phyloP scores from a whole-genome alignment of 2,113 vertebrate species.

The Myiozetetes cayanensis region DNA sequence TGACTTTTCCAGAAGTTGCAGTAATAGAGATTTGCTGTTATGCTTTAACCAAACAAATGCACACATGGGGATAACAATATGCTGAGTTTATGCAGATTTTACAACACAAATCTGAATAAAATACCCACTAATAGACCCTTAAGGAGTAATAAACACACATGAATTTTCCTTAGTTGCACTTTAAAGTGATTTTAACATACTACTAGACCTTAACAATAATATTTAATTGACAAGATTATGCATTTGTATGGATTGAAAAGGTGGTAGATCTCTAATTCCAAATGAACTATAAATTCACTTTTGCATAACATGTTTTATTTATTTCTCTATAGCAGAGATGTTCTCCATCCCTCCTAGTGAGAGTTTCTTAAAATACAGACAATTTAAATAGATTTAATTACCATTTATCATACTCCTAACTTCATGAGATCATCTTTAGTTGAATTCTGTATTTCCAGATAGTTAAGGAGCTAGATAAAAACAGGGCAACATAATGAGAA shows the following conservation, averaged over 20 bases:
- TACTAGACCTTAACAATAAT: conserved; percentile 87
- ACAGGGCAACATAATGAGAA: not conserved
- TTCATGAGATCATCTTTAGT: conserved; percentile 65
- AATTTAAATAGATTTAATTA: conserved; percentile 80
- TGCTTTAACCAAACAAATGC: conserved; percentile 85
- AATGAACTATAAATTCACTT: conserved; percentile 82
- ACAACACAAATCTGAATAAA: conserved; percentile 86
- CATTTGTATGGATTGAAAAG: conserved; percentile 83
- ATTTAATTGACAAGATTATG: conserved; percentile 88
- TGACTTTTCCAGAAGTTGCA: conserved; percentile 85
- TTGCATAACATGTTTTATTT: conserved; percentile 86
- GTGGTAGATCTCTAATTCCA: conserved; percentile 81
- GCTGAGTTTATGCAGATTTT: conserved; percentile 89
- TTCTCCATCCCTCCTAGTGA: conserved; percentile 77
- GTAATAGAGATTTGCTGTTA: conserved; percentile 85
- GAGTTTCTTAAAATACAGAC: conserved; percentile 77
- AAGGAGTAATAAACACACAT: conserved; percentile 86
- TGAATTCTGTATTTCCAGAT: conserved; percentile 63
- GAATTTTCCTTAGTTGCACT: conserved; percentile 84
- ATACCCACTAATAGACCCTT: conserved; percentile 85
- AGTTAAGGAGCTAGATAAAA: conserved; percentile 31
- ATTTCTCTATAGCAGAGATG: conserved; percentile 77
- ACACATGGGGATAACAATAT: conserved; percentile 85
- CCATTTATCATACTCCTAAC: conserved; percentile 79
- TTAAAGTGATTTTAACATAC: conserved; percentile 85